Evolutionary conservation across 1,140 invertebrate genomes (phyloP).

Genomic region (Tetramorium parvispinum): DNA sequence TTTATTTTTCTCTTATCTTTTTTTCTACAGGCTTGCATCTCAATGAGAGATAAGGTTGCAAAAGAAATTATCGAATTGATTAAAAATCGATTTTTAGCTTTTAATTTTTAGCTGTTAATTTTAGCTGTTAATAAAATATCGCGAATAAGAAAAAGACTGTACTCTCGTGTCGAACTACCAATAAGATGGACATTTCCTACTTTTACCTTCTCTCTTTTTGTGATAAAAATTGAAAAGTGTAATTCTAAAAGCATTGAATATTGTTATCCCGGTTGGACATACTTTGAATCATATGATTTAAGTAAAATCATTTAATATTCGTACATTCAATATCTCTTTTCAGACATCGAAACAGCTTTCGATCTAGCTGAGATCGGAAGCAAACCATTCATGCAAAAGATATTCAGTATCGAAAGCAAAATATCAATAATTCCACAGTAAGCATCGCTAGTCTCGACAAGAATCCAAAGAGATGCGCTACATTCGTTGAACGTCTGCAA

Average conservation of each 20-base stretch:
- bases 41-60: background rate
- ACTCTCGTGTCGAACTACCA: background rate
- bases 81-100: constrained; percentile 15
- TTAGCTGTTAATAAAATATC: background rate
- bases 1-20: constrained; percentile 1
- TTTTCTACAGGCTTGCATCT: constrained; percentile 18
- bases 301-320: background rate
- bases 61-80: constrained; percentile 17
- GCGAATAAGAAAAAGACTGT: background rate
- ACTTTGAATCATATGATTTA: background rate
- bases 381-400: constrained; percentile 17
- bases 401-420: constrained; percentile 4
- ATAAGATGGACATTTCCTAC: background rate
- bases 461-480: background rate
- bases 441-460: background rate
- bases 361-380: background rate
- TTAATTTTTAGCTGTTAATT: too few species aligned
- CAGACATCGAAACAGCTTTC: background rate
- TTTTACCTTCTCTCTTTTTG: background rate
- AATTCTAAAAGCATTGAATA: background rate
- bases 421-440: constrained; percentile 31
- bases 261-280: background rate
- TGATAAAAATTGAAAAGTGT: background rate
- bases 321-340: background rate
- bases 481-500: background rate